Evolutionary conservation across 2,797 vertebrate genomes (phyloP).

Genomic region (Nothura maculosa): DNA sequence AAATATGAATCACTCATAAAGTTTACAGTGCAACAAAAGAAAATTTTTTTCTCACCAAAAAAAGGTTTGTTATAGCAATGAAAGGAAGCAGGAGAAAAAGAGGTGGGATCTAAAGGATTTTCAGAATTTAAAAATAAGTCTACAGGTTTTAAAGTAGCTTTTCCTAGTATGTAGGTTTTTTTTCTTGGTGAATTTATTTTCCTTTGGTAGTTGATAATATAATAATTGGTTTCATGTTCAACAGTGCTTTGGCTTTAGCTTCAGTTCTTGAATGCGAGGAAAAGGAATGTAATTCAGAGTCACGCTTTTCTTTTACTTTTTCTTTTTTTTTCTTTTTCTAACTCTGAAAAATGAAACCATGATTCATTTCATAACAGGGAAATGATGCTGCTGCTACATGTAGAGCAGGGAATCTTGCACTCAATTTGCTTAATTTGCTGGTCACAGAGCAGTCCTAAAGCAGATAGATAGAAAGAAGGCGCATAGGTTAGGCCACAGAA

Average conservation of each 20-base stretch:
- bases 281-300: background rate
- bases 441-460: background rate
- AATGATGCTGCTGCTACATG: background rate
- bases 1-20: background rate
- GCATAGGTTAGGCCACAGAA: background rate
- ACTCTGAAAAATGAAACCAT: background rate
- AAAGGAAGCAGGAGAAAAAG: background rate
- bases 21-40: constrained; percentile 8
- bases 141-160: background rate
- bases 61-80: constrained; percentile 14
- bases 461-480: background rate
- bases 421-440: background rate
- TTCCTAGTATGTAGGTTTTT: background rate
- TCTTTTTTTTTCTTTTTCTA: background rate
- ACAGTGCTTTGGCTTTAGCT: background rate
- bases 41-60: background rate
- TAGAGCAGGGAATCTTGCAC: background rate
- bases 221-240: constrained; percentile 18
- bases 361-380: constrained; percentile 37
- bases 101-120: background rate
- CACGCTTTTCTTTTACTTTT: background rate
- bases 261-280: background rate
- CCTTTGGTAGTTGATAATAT: background rate
- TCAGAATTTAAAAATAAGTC: background rate
- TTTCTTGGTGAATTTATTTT: background rate